Conservation (phyloP, 1,140 invertebrate species). For the Macrotrachela quadricornifera region DNA sequence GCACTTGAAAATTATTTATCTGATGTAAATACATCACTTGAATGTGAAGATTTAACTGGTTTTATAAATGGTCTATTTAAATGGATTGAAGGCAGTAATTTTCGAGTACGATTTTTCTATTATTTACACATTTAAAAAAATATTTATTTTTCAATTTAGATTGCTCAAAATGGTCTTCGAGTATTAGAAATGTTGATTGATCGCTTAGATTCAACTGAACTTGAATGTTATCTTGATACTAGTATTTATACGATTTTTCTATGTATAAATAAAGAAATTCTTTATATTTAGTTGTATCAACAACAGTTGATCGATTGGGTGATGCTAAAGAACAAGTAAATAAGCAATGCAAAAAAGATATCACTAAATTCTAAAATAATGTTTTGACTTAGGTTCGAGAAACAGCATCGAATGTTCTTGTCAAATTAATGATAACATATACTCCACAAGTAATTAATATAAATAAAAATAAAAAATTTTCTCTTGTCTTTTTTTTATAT, state of each 20-base stretch:
- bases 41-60: conserved; percentile 59
- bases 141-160: too few species aligned
- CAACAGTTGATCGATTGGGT: conserved; percentile 57
- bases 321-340: conserved; percentile 31
- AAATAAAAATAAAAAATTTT: too few species aligned
- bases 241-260: conserved; percentile 1
- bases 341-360: not conserved
- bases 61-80: conserved; percentile 60
- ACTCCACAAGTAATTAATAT: too few species aligned
- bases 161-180: not conserved
- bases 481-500: too few species aligned
- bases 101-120: conserved; percentile 41
- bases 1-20: conserved; percentile 52
- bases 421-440: too few species aligned
- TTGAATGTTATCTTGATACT: conserved; percentile 1
- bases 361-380: too few species aligned
- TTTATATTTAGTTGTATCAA: conserved; percentile 43
- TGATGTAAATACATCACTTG: conserved; percentile 46
- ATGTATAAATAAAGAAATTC: not conserved
- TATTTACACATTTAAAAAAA: too few species aligned
- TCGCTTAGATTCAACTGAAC: not conserved
- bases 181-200: not conserved
- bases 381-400: too few species aligned
- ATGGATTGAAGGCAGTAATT: conserved; percentile 71
- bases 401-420: too few species aligned